Conservation (phyloP, 2,888 invertebrate species). For the Lamproptera curius region DNA sequence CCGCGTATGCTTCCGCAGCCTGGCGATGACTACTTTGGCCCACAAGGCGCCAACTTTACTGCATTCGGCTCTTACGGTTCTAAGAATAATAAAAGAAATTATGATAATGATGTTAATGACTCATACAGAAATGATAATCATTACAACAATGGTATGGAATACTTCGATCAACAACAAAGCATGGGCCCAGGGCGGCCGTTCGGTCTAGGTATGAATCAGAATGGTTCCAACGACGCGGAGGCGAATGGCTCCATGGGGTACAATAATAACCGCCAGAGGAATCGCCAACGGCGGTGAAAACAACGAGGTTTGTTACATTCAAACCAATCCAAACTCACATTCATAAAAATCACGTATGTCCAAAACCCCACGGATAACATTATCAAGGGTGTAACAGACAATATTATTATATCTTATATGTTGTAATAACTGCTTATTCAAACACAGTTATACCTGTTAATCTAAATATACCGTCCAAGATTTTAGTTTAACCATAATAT, state of each 20-base stretch:
- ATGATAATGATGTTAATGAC: conserved; percentile 38
- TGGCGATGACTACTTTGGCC: conserved; percentile 44
- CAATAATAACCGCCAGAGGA: conserved; percentile 73
- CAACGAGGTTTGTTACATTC: conserved; percentile 72
- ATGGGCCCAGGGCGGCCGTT: conserved; percentile 60
- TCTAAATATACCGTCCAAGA: not conserved
- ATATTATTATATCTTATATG: conserved; percentile 25
- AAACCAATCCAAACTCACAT: conserved; percentile 69
- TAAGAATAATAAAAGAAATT: conserved; percentile 48
- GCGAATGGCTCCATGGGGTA: conserved; percentile 72
- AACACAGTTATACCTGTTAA: conserved; percentile 7
- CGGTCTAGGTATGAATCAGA: conserved; percentile 43
- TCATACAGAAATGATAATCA: conserved; percentile 33
- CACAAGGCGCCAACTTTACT: conserved; percentile 66
- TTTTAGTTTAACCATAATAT: conserved; percentile 2
- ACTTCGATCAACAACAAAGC: conserved; percentile 54
- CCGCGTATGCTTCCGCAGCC: conserved; percentile 68
- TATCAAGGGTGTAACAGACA: conserved; percentile 14
- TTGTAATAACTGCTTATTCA: conserved; percentile 14
- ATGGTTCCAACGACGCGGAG: conserved; percentile 51
- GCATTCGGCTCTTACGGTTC: conserved; percentile 67
- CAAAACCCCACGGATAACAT: conserved; percentile 18
- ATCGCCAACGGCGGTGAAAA: conserved; percentile 70
- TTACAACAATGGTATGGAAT: conserved; percentile 36
- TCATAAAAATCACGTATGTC: conserved; percentile 37